A percentile compares a stretch with the other conserved stretches of the same genome.
Conservation (phyloP, 2,888 invertebrate genomes). For the Rhabditoides inermis region DNA sequence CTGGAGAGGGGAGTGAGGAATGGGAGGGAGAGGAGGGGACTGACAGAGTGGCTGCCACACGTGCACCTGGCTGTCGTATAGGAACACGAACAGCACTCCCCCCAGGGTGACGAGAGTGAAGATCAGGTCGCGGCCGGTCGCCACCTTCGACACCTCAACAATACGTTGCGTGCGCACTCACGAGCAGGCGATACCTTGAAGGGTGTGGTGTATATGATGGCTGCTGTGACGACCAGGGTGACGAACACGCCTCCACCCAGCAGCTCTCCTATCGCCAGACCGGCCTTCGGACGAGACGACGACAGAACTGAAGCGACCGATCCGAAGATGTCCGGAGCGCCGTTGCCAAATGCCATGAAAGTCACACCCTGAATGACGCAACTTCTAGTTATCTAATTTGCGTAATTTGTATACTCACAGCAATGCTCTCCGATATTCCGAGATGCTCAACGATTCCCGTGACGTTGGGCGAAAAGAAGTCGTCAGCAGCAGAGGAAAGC, state of each 20-base stretch:
- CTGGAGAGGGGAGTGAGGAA: slow-evolving; percentile 27
- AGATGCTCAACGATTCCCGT: slow-evolving; percentile 55
- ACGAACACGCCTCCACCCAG: slow-evolving; percentile 62
- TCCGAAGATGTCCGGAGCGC: slow-evolving; percentile 66
- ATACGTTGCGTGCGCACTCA: no score
- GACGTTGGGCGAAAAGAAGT: slow-evolving; percentile 53
- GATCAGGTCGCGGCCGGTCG: slow-evolving; percentile 58
- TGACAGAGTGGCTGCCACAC: slow-evolving; percentile 54
- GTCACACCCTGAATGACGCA: slow-evolving; percentile 60
- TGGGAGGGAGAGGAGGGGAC: not conserved
- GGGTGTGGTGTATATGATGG: slow-evolving; percentile 59
- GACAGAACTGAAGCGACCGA: slow-evolving; percentile 59
- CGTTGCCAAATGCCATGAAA: slow-evolving; percentile 67
- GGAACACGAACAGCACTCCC: slow-evolving; percentile 57
- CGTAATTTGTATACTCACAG: slow-evolving; percentile 52
- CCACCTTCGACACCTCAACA: slow-evolving; percentile 7
- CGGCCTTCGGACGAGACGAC: slow-evolving; percentile 51
- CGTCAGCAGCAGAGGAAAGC: slow-evolving; percentile 39
- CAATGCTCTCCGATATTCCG: slow-evolving; percentile 56
- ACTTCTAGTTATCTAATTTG: not conserved
- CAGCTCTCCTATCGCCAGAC: slow-evolving; percentile 54
- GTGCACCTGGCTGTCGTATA: slow-evolving; percentile 56
- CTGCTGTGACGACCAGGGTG: slow-evolving; percentile 61
- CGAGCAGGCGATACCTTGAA: no score
- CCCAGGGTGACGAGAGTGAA: slow-evolving; percentile 58